Conservation (phyloP, 2,113 vertebrate genomes). For the Rhadina sibilatrix region DNA sequence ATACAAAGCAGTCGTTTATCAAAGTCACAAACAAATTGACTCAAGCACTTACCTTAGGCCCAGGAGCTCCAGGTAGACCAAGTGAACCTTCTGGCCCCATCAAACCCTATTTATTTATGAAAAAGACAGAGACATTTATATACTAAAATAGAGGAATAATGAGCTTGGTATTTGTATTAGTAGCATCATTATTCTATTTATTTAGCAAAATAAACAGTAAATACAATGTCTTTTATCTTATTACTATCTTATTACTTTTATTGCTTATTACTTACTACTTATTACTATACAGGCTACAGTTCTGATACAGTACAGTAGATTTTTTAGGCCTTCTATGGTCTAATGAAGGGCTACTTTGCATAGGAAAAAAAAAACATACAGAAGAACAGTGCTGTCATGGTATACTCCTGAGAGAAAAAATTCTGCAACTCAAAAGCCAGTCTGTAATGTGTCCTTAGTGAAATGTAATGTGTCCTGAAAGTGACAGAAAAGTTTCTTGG, state of each 20-base stretch:
- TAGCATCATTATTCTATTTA: background rate
- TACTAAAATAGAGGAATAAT: background rate
- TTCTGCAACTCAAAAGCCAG: background rate
- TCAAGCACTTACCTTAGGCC: slow-evolving; percentile 80
- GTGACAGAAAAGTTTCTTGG: background rate
- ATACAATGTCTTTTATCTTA: background rate
- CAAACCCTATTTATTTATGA: slow-evolving; percentile 78
- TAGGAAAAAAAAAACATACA: background rate
- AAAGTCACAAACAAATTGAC: background rate
- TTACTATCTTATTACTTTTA: background rate
- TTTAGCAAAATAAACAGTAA: background rate
- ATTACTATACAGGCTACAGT: background rate
- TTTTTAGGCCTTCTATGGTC: background rate
- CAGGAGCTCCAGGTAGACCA: slow-evolving; percentile 82
- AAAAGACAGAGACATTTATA: background rate
- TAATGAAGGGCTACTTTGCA: background rate
- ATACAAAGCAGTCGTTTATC: background rate
- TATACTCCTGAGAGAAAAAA: background rate
- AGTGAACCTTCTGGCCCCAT: slow-evolving; percentile 80
- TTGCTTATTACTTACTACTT: background rate
- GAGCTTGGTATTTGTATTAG: background rate
- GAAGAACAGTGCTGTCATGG: background rate
- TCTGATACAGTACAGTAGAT: background rate
- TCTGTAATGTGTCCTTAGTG: background rate
- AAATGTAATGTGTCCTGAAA: accelerated